Evolutionary conservation across 2,113 vertebrate genomes (phyloP), one percentile per base, ranked within the genome.

Genomic region (Hypanus sabinus): DNA sequence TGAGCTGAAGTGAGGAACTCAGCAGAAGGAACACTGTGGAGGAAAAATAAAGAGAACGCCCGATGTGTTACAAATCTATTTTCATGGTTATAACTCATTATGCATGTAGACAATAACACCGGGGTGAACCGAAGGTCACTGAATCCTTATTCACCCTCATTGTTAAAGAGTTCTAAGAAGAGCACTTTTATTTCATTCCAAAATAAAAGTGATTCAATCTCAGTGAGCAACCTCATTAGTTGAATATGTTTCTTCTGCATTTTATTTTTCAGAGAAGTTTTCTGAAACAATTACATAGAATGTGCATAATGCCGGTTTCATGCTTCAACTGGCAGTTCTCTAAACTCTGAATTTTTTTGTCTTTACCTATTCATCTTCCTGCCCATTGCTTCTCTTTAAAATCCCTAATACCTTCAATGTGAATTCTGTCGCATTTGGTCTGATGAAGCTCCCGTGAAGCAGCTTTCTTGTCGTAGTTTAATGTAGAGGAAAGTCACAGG

Each of bases 41-140:
- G 68, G 91, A 20, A 24, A 73, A 73, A 75, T 1, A 38, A 20
- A n/a, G 60, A 90, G 85, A 68, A 65, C 65, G 38, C 85, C 91
- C 10, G 70, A 93, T 73, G 91, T 75, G 91, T 93, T 93, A 93
- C 68, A 71, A 93, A 73, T 73, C 68, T 85, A 55, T 27, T 94
- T 94, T 94, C 76, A 94, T 12, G 71, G 80, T 76, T 12, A 46
- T 62, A 79, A 55, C 94, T 85, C 81, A 83, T 36, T 57, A 55
- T 85, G 70, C 18, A 60, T 46, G 33, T 6, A 77, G 57, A 94
- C 81, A 90, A 94, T 94, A 75, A 36, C 30, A 30, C 18, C 27
- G 16, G 70, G 92, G 33, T 94, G 81, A 94, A 94, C 65, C 88
- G 10, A 33, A 73, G 94, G 75, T 11, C 88, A 80, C 94, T 24